Evolutionary conservation across 2,888 invertebrate species (phyloP).

Genomic region (Nematopogon swammerdamellus): DNA sequence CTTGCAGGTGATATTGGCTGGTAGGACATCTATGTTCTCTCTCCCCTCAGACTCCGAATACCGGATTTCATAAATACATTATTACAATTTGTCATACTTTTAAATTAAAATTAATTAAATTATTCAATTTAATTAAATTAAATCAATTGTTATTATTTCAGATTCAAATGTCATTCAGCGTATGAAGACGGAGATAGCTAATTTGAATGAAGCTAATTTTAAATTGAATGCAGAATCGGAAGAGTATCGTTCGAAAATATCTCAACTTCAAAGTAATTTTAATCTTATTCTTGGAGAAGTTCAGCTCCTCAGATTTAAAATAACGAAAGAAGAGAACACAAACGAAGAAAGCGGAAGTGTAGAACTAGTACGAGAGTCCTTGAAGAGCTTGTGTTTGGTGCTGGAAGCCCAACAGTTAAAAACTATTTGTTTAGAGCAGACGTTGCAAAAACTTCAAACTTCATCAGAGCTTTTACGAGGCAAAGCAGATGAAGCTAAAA

Average conservation of each 20-base stretch:
- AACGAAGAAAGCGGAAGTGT: conserved; percentile 19
- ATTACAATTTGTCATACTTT: too few relatives aligned
- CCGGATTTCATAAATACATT: too few relatives aligned
- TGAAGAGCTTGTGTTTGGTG: conserved; percentile 26
- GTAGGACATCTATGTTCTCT: too few relatives aligned
- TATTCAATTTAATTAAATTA: too few relatives aligned
- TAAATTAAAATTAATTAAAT: too few relatives aligned
- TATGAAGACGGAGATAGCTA: too few relatives aligned
- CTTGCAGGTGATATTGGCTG: too few relatives aligned
- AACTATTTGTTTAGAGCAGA: conserved; percentile 28
- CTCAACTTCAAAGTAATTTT: conserved; percentile 27
- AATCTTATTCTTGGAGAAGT: conserved; percentile 30
- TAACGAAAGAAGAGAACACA: too few relatives aligned
- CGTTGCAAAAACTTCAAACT: conserved; percentile 29
- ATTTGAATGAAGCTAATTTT: conserved; percentile 12
- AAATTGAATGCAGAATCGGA: conserved; percentile 26
- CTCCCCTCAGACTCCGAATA: too few relatives aligned
- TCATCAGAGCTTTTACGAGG: conserved; percentile 35
- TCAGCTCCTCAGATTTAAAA: conserved; percentile 30
- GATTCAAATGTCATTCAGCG: too few relatives aligned
- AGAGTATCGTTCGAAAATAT: conserved; percentile 24
- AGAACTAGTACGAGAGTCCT: conserved; percentile 25
- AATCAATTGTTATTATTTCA: too few relatives aligned
- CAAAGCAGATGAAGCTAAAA: conserved; percentile 43
- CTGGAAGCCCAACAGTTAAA: conserved; percentile 24